Conservation (phyloP, 1,140 invertebrate genomes). For the Caenorhabditis tropicalis region DNA sequence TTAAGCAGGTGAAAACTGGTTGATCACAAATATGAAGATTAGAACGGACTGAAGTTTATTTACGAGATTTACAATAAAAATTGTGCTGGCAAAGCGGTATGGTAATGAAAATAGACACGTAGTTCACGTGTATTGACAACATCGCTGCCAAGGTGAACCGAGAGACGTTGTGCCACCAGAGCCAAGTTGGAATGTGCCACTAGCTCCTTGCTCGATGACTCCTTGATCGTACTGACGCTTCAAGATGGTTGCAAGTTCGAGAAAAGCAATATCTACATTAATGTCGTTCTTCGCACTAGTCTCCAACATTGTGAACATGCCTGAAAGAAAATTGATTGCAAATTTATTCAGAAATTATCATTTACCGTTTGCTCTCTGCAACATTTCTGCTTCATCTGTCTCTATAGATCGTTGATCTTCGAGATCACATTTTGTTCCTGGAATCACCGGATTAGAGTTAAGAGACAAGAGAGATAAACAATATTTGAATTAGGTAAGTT, state of each 20-base stretch:
- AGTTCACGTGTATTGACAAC: slow-evolving; percentile 60
- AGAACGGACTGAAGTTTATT: slow-evolving; percentile 25
- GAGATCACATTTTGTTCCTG: slow-evolving; percentile 44
- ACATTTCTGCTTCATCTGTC: slow-evolving; percentile 47
- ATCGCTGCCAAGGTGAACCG: slow-evolving; percentile 61
- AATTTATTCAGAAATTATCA: too few species aligned
- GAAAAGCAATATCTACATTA: slow-evolving; percentile 65
- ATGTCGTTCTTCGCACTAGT: slow-evolving; percentile 66
- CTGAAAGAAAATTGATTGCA: background rate
- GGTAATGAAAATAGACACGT: background rate
- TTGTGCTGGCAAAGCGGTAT: background rate
- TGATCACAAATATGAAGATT: background rate
- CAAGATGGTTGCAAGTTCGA: slow-evolving; percentile 65
- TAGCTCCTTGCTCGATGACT: slow-evolving; percentile 27
- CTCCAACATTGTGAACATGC: slow-evolving; percentile 51
- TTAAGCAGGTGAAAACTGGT: background rate
- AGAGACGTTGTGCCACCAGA: slow-evolving; percentile 64
- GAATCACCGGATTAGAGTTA: too few species aligned
- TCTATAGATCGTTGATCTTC: slow-evolving; percentile 44
- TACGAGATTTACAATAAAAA: slow-evolving; percentile 45
- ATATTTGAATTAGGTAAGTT: too few species aligned
- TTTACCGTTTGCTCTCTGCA: slow-evolving; percentile 48
- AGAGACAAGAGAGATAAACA: too few species aligned
- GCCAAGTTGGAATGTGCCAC: slow-evolving; percentile 65
- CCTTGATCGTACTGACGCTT: slow-evolving; percentile 69